Evolutionary conservation across 2,797 vertebrate genomes (phyloP).

Genomic region (Carcharodon carcharias): DNA sequence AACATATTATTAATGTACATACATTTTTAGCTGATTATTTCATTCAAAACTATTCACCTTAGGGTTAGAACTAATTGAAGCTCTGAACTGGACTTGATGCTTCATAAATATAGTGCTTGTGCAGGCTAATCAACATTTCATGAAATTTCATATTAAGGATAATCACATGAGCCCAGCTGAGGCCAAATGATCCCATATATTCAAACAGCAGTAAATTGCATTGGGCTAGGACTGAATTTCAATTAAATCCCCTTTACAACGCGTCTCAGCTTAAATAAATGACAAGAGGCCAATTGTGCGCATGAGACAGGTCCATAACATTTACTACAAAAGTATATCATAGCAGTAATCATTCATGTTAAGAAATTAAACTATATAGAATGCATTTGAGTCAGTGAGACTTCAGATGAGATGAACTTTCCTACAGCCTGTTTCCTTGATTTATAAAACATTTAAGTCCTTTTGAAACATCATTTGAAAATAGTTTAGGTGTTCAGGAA

Average conservation of each 20-base stretch:
- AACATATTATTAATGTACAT: conserved; percentile 75
- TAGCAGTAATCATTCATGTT: background rate
- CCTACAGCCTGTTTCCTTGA: background rate
- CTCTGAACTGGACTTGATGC: conserved; percentile 63
- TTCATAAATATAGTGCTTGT: conserved; percentile 68
- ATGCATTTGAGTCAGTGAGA: background rate
- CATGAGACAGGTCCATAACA: conserved; percentile 58
- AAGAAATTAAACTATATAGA: background rate
- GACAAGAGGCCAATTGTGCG: conserved; percentile 60
- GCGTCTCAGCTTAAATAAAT: conserved; percentile 61
- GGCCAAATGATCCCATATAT: conserved; percentile 79
- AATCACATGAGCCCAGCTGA: conserved; percentile 57
- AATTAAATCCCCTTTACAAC: conserved; percentile 74
- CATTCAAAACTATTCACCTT: conserved; percentile 68
- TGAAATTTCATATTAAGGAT: conserved; percentile 72
- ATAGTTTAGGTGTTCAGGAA: background rate
- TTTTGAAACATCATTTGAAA: background rate
- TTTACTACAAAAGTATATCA: background rate
- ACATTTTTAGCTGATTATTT: conserved; percentile 80
- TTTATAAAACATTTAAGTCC: background rate
- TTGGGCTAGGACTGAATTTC: conserved; percentile 73
- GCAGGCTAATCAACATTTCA: conserved; percentile 76
- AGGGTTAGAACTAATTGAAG: conserved; percentile 73
- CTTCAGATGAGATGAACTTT: background rate
- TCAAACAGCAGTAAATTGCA: conserved; percentile 69